phyloP scores from a whole-genome alignment of 2,888 invertebrate species.

The Orgyia antiqua region DNA sequence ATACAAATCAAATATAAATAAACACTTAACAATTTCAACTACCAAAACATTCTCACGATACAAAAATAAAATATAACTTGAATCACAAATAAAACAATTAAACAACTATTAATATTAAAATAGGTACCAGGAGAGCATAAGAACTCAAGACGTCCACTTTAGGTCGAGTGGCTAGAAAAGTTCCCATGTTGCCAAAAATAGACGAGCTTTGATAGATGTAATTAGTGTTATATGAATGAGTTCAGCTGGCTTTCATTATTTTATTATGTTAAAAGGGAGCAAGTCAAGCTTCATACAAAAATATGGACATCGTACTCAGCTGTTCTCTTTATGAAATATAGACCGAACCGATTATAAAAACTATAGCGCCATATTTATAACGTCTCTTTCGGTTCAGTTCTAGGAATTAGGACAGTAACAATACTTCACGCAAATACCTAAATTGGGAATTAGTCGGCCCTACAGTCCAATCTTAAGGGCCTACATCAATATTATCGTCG shows the following conservation, averaged over 20 bases:
- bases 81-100: conserved; percentile 26
- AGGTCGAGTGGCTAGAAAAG: conserved; percentile 32
- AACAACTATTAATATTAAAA: conserved; percentile 20
- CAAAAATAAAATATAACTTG: conserved; percentile 33
- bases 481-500: too few relatives aligned
- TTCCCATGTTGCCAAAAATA: conserved; percentile 44
- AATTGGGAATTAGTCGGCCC: too few relatives aligned
- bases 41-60: conserved; percentile 34
- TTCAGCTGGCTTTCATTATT: neutral
- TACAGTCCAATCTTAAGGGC: too few relatives aligned
- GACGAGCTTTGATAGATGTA: conserved; percentile 13
- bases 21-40: conserved; percentile 6
- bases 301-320: too few relatives aligned
- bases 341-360: too few relatives aligned
- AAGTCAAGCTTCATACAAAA: too few relatives aligned
- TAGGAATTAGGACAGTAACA: too few relatives aligned
- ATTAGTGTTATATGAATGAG: conserved; percentile 4
- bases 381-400: too few relatives aligned
- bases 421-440: too few relatives aligned
- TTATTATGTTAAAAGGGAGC: too few relatives aligned
- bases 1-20: neutral
- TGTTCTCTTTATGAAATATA: too few relatives aligned
- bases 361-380: too few relatives aligned
- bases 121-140: conserved; percentile 18
- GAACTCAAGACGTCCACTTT: conserved; percentile 22